Conservation (phyloP, 2,113 vertebrate genomes). For the Myanophis thanlyinensis region DNA sequence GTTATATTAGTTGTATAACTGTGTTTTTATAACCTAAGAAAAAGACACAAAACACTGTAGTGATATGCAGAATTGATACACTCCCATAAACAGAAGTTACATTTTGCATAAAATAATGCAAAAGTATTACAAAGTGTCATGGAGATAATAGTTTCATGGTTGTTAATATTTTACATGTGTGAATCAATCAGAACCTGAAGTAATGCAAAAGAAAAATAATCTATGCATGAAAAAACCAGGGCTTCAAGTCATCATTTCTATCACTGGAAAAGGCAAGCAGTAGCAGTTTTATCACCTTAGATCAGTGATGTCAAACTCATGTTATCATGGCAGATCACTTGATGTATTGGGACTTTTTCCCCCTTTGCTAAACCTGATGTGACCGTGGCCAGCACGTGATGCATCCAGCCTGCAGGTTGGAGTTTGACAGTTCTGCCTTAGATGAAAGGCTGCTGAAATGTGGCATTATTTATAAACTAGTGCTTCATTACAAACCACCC, state of each 20-base stretch:
- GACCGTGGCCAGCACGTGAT: no score
- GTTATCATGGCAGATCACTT: no score
- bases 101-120: neutral
- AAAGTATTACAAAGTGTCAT: neutral
- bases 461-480: neutral
- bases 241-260: neutral
- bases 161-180: neutral
- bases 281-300: neutral
- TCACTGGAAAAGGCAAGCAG: neutral
- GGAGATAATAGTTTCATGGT: neutral
- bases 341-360: no score
- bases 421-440: no score
- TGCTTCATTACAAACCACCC: neutral
- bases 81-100: neutral
- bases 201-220: neutral
- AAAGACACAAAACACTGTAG: neutral
- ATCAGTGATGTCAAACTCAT: no score
- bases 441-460: neutral
- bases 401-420: no score
- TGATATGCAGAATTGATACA: neutral
- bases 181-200: neutral
- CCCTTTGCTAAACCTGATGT: no score
- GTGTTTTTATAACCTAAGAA: neutral
- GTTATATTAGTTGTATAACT: neutral
- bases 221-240: neutral